Percentiles rank a stretch among this genome's conserved stretches.
These are phyloP conservation scores for Nudaria mundana DNA, from an alignment of 2,888 invertebrate genomes.

Conservation along the genomic window DNA sequence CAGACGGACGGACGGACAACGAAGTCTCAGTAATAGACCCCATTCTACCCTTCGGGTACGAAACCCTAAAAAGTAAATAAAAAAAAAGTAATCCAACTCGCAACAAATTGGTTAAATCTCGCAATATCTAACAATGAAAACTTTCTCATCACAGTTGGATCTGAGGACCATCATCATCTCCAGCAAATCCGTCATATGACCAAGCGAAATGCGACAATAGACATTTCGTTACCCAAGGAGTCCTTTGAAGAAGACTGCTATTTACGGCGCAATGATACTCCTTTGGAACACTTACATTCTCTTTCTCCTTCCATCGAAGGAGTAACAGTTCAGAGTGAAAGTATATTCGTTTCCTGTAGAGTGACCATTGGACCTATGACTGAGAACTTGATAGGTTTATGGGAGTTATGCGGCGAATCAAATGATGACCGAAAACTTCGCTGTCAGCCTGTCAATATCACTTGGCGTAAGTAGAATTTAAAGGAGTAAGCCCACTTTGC, in stretches of 20 bases:
- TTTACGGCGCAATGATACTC: too few species aligned
- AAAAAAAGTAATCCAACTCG: too few species aligned
- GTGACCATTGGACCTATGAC: conserved; percentile 29
- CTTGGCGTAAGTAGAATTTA: conserved; percentile 21
- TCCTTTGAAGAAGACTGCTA: conserved; percentile 21
- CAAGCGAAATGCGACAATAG: conserved; percentile 8
- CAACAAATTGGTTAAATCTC: not conserved
- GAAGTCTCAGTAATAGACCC: too few species aligned
- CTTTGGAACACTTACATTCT: too few species aligned
- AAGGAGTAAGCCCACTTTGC: too few species aligned
- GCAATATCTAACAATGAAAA: not conserved
- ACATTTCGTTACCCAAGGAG: conserved; percentile 21
- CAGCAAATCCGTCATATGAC: conserved; percentile 14
- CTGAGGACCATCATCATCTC: conserved; percentile 1
- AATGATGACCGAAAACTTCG: conserved; percentile 4
- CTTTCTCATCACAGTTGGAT: not conserved
- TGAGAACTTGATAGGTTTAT: conserved; percentile 18
- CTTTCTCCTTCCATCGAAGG: too few species aligned
- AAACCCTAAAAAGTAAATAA: too few species aligned
- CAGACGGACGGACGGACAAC: too few species aligned
- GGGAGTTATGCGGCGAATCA: conserved; percentile 26
- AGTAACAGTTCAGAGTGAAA: conserved; percentile 13
- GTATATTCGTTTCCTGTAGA: conserved; percentile 29
- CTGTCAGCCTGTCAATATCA: conserved; percentile 22
- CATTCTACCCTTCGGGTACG: too few species aligned